Evolutionary conservation across 2,113 vertebrate species (phyloP), one percentile per base, ranked within the genome.

Genomic region (Boulengeromyrus knoepffleri): DNA sequence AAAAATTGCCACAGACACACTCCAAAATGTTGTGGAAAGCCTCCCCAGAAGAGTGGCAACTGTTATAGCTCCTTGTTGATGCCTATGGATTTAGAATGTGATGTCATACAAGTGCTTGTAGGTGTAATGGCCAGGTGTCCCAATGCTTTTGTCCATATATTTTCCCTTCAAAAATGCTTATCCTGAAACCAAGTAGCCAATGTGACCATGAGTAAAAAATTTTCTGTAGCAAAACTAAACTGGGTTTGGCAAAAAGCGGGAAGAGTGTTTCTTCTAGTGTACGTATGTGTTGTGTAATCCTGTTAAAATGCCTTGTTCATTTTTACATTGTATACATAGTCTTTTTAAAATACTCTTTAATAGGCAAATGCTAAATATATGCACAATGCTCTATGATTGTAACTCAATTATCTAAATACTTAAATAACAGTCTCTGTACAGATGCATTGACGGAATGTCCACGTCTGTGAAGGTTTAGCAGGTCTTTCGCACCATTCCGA

Each of bases 401-500:
- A 8, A 19, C 12, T 42, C 13, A 77, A 17, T 70, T 13, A 70
- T 39, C 5, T 42, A 77, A 77, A 42, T 77, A 77, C 6, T 77
- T 77, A 77, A 77, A 77, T 27, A 70, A 13, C 58, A 66, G 10
- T 70, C 62, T 31, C 27, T 19, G 66, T 13, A 36, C 66, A 74
- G 8, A 74, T 36, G 74, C 74, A 80, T 19, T 15, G 15, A 80
- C 2, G 36, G 45, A 62, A 50, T 31, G 46, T n/a, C 17, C n/a
- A 15, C 10, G 3, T 53, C 70, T 9, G 2, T 47, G 31, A 50
- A 52, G 36, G 39, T 5, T 47, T 92, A 98, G 92, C 96, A 97
- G 83, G 83, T 91, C 92, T 98, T 98, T 47, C 89, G 91, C 4
- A 93, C 91, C 89, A 94, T 95, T 15, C 90, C 47, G 0, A 91